phyloP scores from a whole-genome alignment of 1,140 invertebrate species.

The Drosophila carrolli region DNA sequence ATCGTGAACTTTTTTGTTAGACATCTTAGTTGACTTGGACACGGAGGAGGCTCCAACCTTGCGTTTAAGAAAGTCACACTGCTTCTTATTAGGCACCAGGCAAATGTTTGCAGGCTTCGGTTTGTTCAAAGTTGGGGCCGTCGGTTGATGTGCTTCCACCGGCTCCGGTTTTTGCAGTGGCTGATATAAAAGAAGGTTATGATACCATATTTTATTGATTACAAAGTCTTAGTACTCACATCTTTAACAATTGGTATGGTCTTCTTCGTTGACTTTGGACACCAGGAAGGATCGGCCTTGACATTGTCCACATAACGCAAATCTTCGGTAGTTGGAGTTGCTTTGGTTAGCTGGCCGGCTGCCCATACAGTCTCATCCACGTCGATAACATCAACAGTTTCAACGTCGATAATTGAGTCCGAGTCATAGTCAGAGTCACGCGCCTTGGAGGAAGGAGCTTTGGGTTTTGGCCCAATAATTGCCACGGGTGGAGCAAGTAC shows the following conservation, averaged over 20 bases:
- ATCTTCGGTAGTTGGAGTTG: slow-evolving; percentile 28
- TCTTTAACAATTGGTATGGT: slow-evolving; percentile 38
- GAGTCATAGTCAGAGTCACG: slow-evolving; percentile 72
- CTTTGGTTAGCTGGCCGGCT: neutral
- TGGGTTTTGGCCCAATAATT: neutral
- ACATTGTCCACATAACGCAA: slow-evolving; percentile 74
- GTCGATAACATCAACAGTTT: slow-evolving; percentile 75
- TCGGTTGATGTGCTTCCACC: neutral
- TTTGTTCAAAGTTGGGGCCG: slow-evolving; percentile 18
- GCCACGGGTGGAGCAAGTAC: neutral
- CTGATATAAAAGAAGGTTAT: slow-evolving; percentile 8
- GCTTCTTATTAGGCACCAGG: slow-evolving; percentile 75
- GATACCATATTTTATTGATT: neutral
- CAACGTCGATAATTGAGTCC: slow-evolving; percentile 80
- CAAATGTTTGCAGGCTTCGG: slow-evolving; percentile 59
- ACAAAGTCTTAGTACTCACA: slow-evolving; percentile 36
- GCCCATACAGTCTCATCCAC: slow-evolving; percentile 46
- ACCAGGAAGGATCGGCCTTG: slow-evolving; percentile 77
- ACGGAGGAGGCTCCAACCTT: slow-evolving; percentile 43
- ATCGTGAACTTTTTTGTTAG: slow-evolving; percentile 50
- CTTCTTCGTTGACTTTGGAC: slow-evolving; percentile 63
- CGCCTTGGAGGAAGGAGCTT: slow-evolving; percentile 17
- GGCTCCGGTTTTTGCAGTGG: slow-evolving; percentile 38
- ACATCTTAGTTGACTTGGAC: slow-evolving; percentile 32
- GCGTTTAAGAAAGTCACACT: slow-evolving; percentile 72